phyloP scores from a whole-genome alignment of 1,140 invertebrate genomes.

The Drosophila orena region DNA sequence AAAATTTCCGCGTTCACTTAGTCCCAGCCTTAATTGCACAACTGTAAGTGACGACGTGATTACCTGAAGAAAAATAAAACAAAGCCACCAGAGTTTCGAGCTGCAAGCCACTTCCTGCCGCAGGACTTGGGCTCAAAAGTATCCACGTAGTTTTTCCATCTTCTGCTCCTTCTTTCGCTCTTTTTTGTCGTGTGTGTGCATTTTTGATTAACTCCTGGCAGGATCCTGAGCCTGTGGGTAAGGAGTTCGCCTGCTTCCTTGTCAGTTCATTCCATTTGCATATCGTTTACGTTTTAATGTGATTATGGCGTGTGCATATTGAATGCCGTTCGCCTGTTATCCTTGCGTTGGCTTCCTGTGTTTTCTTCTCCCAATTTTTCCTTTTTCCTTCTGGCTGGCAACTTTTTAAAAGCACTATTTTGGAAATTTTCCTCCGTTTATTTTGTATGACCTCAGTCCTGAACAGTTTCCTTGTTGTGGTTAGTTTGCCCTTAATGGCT shows the following conservation, averaged over 20 bases:
- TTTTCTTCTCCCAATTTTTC: conserved; percentile 15
- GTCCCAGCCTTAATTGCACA: conserved; percentile 56
- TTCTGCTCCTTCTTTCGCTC: conserved; percentile 19
- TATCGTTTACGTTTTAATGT: conserved; percentile 83
- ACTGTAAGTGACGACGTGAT: conserved; percentile 72
- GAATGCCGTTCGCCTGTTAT: conserved; percentile 56
- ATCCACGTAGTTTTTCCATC: conserved; percentile 54
- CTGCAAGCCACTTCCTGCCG: conserved; percentile 65
- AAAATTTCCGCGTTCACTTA: conserved; percentile 64
- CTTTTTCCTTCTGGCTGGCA: conserved; percentile 6
- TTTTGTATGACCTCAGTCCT: not conserved
- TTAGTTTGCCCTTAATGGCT: conserved; percentile 45
- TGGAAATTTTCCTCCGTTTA: conserved; percentile 26
- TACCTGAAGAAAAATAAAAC: conserved; percentile 51
- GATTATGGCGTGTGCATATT: conserved; percentile 83
- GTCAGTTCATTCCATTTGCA: conserved; percentile 81
- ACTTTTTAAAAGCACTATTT: conserved; percentile 66
- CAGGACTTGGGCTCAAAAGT: conserved; percentile 49
- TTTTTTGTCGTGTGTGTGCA: conserved; percentile 53
- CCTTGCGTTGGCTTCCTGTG: conserved; percentile 18
- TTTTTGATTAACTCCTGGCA: conserved; percentile 69
- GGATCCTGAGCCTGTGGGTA: conserved; percentile 26
- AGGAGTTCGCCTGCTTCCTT: conserved; percentile 57
- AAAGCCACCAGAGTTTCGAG: conserved; percentile 15
- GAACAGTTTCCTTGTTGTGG: conserved; percentile 21